phyloP scores from a whole-genome alignment of 2,888 invertebrate species.

The Oxytorus armatus region DNA sequence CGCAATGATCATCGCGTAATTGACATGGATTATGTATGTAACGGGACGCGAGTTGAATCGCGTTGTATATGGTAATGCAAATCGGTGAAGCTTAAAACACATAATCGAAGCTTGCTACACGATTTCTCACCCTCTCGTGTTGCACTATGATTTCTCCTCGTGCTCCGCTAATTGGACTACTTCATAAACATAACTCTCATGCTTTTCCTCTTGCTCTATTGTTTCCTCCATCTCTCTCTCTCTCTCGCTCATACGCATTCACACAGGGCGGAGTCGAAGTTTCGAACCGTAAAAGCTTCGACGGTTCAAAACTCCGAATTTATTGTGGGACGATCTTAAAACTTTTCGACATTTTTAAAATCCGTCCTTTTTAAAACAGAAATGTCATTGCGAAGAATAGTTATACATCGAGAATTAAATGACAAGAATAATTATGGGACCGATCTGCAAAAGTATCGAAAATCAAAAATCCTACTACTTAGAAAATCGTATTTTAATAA shows the following conservation, averaged over 20 bases:
- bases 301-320: too few species aligned
- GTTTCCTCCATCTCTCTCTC: constrained; percentile 10
- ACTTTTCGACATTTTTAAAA: too few species aligned
- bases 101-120: constrained; percentile 44
- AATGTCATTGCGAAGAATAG: too few species aligned
- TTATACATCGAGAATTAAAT: too few species aligned
- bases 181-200: constrained; percentile 76
- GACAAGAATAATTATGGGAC: too few species aligned
- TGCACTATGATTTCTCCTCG: constrained; percentile 19
- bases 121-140: constrained; percentile 6
- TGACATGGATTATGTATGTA: background rate
- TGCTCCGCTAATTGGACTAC: constrained; percentile 75
- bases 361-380: too few species aligned
- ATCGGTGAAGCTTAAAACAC: constrained; percentile 31
- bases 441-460: too few species aligned
- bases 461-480: too few species aligned
- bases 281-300: too few species aligned
- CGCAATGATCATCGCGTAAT: constrained; percentile 1
- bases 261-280: too few species aligned
- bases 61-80: constrained; percentile 3
- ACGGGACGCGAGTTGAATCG: background rate
- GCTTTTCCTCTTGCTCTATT: constrained; percentile 4
- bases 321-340: too few species aligned
- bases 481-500: too few species aligned
- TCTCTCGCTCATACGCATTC: constrained; percentile 1